Evolutionary conservation across 2,113 vertebrate genomes (phyloP).

Genomic region (Asarcornis scutulata): DNA sequence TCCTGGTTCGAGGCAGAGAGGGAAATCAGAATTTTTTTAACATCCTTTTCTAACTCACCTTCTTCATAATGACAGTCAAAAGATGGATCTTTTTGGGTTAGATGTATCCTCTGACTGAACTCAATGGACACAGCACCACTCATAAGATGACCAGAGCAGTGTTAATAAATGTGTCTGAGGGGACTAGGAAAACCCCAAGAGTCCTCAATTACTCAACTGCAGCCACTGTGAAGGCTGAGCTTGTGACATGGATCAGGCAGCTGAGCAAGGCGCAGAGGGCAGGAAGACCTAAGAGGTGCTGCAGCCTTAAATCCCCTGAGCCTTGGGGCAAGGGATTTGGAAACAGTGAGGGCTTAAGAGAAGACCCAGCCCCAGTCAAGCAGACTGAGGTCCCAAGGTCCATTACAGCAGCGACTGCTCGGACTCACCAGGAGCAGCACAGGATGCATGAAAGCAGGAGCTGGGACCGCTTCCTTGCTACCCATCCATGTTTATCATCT

Average conservation of each 20-base stretch:
- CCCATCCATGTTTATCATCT: too few relatives aligned
- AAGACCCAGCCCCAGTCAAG: not conserved
- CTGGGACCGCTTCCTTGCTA: not conserved
- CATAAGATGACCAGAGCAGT: not conserved
- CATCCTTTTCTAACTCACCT: not conserved
- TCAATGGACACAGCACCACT: not conserved
- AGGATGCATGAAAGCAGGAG: not conserved
- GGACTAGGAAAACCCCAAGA: not conserved
- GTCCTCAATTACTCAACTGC: not conserved
- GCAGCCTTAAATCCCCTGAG: not conserved
- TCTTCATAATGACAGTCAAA: not conserved
- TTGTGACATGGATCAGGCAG: not conserved
- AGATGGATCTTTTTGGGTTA: not conserved
- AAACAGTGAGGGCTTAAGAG: not conserved
- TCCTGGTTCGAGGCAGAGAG: constrained; percentile 79
- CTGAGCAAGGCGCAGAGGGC: not conserved
- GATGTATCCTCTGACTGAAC: not conserved
- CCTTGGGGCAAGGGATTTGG: not conserved
- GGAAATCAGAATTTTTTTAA: not conserved
- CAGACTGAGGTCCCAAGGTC: not conserved
- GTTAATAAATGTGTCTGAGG: not conserved
- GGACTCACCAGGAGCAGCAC: not conserved
- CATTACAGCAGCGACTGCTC: not conserved
- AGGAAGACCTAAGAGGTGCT: not conserved
- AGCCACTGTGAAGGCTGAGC: not conserved